Evolutionary conservation across 2,888 invertebrate species (phyloP).

Genomic region (Agonum fuliginosum): DNA sequence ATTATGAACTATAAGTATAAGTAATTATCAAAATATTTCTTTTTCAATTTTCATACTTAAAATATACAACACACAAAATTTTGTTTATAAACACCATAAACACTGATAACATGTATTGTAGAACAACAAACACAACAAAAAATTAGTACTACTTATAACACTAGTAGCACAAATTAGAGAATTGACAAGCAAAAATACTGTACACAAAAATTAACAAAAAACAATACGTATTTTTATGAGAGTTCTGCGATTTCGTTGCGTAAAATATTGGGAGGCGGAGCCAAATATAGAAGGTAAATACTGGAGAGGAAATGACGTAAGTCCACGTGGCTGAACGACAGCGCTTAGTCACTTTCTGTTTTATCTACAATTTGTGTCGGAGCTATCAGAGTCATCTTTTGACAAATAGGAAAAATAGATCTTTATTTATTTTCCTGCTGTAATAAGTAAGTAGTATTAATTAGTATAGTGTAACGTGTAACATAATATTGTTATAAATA

Average conservation of each 20-base stretch:
- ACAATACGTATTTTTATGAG: not conserved
- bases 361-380: constrained; percentile 22
- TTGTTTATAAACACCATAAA: constrained; percentile 26
- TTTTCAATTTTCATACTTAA: not conserved
- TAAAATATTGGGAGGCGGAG: constrained; percentile 29
- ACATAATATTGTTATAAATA: not conserved
- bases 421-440: not conserved
- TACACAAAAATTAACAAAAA: constrained; percentile 19
- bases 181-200: not conserved
- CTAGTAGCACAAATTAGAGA: not conserved
- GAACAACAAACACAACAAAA: not conserved
- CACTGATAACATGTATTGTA: constrained; percentile 1
- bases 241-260: not conserved
- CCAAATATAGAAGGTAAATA: constrained; percentile 21
- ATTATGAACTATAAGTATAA: not conserved
- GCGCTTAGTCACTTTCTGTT: constrained; percentile 2
- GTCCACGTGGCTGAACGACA: constrained; percentile 43
- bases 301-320: constrained; percentile 54
- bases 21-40: not conserved
- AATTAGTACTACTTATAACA: not conserved
- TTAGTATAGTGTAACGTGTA: not conserved
- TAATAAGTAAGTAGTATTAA: not conserved
- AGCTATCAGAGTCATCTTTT: constrained; percentile 36
- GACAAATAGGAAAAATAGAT: not conserved
- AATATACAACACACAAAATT: not conserved